A percentile compares a stretch with the other conserved stretches of the same genome.
Evolutionary conservation across 2,113 vertebrate genomes (phyloP).

Genomic region (Hemichromis elongatus): DNA sequence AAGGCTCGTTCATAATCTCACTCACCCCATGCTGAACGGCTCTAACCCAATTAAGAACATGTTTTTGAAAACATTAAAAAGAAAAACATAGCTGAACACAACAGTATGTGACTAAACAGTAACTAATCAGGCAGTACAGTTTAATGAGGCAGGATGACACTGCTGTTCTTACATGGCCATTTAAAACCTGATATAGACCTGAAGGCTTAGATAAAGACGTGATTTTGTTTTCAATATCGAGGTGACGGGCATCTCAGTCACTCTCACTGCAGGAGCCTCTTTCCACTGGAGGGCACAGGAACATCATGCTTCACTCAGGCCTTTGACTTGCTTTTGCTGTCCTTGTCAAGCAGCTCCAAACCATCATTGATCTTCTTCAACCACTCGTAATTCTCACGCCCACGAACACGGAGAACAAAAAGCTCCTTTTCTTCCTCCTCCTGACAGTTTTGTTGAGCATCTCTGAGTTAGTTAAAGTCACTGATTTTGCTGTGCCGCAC

Average conservation of each 20-base stretch:
- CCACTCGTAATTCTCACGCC: too few relatives aligned
- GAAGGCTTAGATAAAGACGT: background rate
- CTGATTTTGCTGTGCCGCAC: too few relatives aligned
- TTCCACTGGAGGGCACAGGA: slow-evolving; percentile 51
- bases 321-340: slow-evolving; percentile 53
- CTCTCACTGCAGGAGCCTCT: slow-evolving; percentile 65
- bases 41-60: background rate
- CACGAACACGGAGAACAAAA: too few relatives aligned
- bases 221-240: too few relatives aligned
- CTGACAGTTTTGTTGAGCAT: too few relatives aligned
- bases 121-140: background rate
- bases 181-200: background rate
- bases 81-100: background rate
- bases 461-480: too few relatives aligned
- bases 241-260: slow-evolving; percentile 45
- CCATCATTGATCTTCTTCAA: too few relatives aligned
- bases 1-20: background rate
- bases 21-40: background rate
- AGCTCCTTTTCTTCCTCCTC: too few relatives aligned
- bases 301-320: slow-evolving; percentile 1
- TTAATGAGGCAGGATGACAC: background rate
- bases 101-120: background rate
- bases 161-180: background rate
- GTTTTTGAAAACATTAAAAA: accelerated
- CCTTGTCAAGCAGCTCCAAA: too few relatives aligned